These are phyloP conservation scores for Mustelus asterias DNA, from an alignment of 2,113 vertebrate species.

Conservation along the genomic window DNA sequence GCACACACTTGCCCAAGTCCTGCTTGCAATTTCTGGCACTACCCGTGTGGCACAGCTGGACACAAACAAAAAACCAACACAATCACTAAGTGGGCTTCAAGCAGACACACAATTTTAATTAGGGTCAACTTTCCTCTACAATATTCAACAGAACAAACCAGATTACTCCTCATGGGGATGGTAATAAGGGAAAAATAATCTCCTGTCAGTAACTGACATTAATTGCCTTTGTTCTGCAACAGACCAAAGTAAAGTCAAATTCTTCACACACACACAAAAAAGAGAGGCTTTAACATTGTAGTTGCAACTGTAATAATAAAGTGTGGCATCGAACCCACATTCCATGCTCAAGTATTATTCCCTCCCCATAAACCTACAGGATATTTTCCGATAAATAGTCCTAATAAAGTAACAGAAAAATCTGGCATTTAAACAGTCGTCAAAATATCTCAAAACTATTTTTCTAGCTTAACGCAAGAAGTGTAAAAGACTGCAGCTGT, in stretches of 20 bases:
- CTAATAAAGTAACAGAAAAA: background rate
- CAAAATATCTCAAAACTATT: background rate
- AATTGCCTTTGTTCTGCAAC: slow-evolving; percentile 31
- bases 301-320: background rate
- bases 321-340: background rate
- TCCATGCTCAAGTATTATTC: background rate
- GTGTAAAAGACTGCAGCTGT: background rate
- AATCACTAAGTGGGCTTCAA: slow-evolving; percentile 13
- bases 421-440: background rate
- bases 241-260: slow-evolving; percentile 14
- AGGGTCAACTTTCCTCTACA: slow-evolving; percentile 22
- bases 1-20: background rate
- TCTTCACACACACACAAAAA: background rate
- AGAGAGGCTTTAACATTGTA: background rate
- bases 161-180: slow-evolving; percentile 30
- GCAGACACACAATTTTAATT: slow-evolving; percentile 28
- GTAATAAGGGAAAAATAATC: slow-evolving; percentile 31
- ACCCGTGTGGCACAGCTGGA: background rate
- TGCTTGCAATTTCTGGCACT: background rate
- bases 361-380: background rate
- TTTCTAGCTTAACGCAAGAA: background rate
- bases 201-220: slow-evolving; percentile 28
- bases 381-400: background rate
- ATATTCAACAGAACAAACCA: slow-evolving; percentile 27
- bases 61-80: slow-evolving; percentile 30